Conservation (phyloP, 2,113 vertebrate genomes). For the Oncorhynchus clarkii region DNA sequence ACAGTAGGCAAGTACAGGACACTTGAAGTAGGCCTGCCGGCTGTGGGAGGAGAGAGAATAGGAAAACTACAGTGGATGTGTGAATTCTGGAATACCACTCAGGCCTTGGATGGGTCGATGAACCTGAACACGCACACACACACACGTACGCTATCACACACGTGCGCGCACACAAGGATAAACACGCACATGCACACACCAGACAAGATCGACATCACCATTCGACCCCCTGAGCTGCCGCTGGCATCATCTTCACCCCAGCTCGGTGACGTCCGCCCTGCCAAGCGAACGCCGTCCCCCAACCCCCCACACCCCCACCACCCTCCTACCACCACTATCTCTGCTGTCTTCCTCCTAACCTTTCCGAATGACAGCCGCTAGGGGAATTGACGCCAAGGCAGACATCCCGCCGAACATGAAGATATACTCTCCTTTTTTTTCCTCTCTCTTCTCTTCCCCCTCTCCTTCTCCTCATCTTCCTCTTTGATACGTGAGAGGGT, state of each 20-base stretch:
- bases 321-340: background rate
- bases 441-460: no score
- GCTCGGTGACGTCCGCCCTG: conserved; percentile 41
- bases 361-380: conserved; percentile 76
- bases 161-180: conserved; percentile 17
- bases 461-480: conserved; percentile 55
- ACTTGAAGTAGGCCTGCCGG: background rate
- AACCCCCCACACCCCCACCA: background rate
- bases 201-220: conserved; percentile 38
- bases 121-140: background rate
- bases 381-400: conserved; percentile 74
- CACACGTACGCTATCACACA: background rate
- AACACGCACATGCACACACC: conserved; percentile 1
- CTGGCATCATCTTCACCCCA: conserved; percentile 39
- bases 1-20: background rate
- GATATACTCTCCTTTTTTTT: conserved; percentile 53
- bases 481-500: conserved; percentile 78
- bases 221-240: conserved; percentile 49
- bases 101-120: conserved; percentile 34
- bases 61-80: conserved; percentile 1
- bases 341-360: conserved; percentile 61
- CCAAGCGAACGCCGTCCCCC: background rate
- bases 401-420: conserved; percentile 75
- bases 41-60: background rate
- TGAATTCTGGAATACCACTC: background rate